phyloP scores from a whole-genome alignment of 2,888 invertebrate species.

The Eupithecia vulgata region DNA sequence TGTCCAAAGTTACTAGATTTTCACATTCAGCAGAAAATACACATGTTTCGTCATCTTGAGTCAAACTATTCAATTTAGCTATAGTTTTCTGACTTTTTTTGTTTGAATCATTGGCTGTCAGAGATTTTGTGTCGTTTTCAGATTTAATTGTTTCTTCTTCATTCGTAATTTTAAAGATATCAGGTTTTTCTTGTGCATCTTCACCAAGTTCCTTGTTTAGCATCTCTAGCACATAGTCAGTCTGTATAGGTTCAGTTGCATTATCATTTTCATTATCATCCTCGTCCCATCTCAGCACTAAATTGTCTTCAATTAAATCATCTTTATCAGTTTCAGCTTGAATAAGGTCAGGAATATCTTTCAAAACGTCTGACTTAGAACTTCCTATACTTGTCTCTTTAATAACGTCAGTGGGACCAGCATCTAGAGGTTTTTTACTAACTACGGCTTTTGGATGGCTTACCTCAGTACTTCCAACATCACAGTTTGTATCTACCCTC shows the following conservation, averaged over 20 bases:
- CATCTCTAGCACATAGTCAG: slow-evolving; percentile 7
- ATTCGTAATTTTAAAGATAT: not conserved
- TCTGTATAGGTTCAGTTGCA: not conserved
- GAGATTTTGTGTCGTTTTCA: not conserved
- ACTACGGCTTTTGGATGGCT: not conserved
- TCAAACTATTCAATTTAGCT: slow-evolving; percentile 15
- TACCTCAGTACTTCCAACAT: not conserved
- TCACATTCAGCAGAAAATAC: not conserved
- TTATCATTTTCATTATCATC: slow-evolving; percentile 22
- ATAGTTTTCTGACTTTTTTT: slow-evolving; percentile 13
- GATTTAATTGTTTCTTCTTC: not conserved
- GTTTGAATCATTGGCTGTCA: not conserved
- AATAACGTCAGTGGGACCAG: not conserved
- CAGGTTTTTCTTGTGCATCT: not conserved
- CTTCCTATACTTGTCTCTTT: not conserved
- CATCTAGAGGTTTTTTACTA: not conserved
- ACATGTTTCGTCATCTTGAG: not conserved
- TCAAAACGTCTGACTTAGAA: not conserved
- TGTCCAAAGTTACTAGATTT: not conserved
- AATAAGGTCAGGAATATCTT: not conserved
- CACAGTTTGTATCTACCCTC: not conserved
- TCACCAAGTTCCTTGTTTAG: slow-evolving; percentile 13
- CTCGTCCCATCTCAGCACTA: slow-evolving; percentile 33
- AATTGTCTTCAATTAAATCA: slow-evolving; percentile 7
- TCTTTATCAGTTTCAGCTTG: slow-evolving; percentile 18